phyloP scores from a whole-genome alignment of 2,797 vertebrate genomes.

The Labeo calbasu region DNA sequence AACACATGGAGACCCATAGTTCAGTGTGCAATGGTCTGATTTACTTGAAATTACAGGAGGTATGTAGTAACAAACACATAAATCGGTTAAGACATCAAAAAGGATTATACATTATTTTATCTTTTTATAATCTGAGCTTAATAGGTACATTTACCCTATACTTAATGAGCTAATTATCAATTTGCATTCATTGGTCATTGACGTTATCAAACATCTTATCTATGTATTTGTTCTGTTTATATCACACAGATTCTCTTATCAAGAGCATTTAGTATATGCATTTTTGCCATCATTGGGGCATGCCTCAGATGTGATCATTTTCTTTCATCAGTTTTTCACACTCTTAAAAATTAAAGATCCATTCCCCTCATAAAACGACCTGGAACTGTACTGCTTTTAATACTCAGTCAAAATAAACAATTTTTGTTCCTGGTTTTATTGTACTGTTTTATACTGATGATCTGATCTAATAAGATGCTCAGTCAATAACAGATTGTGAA shows the following conservation, averaged over 20 bases:
- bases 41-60: no score
- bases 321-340: background rate
- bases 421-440: background rate
- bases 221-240: no score
- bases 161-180: background rate
- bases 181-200: no score
- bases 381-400: background rate
- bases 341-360: background rate
- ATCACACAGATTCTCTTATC: background rate
- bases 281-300: no score
- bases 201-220: no score
- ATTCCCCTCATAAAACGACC: background rate
- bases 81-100: no score
- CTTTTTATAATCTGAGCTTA: no score
- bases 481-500: conserved; percentile 32
- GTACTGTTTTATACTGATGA: background rate
- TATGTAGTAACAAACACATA: no score
- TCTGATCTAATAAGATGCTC: background rate
- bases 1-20: no score
- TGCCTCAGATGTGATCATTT: background rate
- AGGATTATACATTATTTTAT: no score
- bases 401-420: background rate
- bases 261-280: background rate
- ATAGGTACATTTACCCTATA: no score
- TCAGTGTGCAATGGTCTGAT: no score